Conservation (phyloP, 2,797 vertebrate genomes). For the Silurus aristotelis region DNA sequence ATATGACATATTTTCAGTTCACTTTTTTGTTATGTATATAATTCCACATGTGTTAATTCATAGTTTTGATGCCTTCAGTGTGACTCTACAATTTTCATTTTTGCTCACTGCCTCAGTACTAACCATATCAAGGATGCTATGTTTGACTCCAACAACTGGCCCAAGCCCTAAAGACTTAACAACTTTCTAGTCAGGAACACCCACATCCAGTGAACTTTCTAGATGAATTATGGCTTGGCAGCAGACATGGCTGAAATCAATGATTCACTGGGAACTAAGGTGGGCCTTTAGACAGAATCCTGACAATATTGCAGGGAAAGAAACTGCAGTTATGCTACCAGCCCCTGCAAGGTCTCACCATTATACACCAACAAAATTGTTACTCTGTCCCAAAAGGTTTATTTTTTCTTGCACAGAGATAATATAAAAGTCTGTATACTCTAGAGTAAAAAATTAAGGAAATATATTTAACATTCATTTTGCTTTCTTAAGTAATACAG, state of each 20-base stretch:
- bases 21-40: too few species aligned
- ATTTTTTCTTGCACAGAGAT: not conserved
- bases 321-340: slow-evolving; percentile 5
- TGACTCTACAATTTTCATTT: too few species aligned
- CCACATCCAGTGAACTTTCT: slow-evolving; percentile 19
- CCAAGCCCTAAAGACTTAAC: not conserved
- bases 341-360: not conserved
- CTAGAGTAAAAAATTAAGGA: not conserved
- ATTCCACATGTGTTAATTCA: too few species aligned
- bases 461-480: not conserved
- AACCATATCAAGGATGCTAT: not conserved
- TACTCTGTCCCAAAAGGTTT: not conserved
- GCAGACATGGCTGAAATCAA: slow-evolving; percentile 18
- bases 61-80: too few species aligned
- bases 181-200: slow-evolving; percentile 21
- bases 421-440: not conserved
- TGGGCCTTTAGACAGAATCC: slow-evolving; percentile 21
- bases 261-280: slow-evolving; percentile 10
- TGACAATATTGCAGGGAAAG: slow-evolving; percentile 5
- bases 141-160: not conserved
- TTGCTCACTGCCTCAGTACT: not conserved
- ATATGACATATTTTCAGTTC: too few species aligned
- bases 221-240: slow-evolving; percentile 29
- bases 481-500: not conserved
- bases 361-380: not conserved